A percentile compares a stretch with the other conserved stretches of the same genome.
Evolutionary conservation across 2,113 vertebrate genomes (phyloP).

Genomic region (Hepsetus odoe): DNA sequence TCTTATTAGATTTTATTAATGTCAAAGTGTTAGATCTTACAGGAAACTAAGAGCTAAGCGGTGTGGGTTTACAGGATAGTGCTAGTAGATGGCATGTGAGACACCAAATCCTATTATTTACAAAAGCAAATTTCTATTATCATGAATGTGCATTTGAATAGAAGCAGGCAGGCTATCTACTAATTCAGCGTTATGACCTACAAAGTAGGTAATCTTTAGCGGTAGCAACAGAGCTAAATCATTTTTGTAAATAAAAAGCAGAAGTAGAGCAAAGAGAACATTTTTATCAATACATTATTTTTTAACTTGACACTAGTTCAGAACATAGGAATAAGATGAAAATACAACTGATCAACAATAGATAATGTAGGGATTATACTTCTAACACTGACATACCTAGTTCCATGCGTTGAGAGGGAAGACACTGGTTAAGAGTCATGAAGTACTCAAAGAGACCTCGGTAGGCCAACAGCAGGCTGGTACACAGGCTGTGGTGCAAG

Average conservation of each 20-base stretch:
- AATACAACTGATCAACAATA: no score
- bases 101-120: neutral
- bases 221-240: neutral
- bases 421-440: conserved; percentile 85
- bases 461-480: conserved; percentile 89
- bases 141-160: neutral
- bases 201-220: neutral
- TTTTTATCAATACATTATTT: no score
- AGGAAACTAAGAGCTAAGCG: neutral
- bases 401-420: conserved; percentile 91
- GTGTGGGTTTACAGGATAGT: neutral
- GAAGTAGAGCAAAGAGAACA: no score
- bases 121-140: neutral
- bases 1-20: neutral
- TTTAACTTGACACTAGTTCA: no score
- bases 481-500: conserved; percentile 92
- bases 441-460: conserved; percentile 94
- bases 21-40: neutral
- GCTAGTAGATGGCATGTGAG: neutral
- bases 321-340: no score
- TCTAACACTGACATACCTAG: conserved; percentile 85
- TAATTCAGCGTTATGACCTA: neutral
- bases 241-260: no score
- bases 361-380: no score
- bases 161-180: neutral